Percentiles rank a stretch among this genome's conserved stretches.
These are phyloP conservation scores for Misgurnus mizolepis DNA, from an alignment of 2,113 vertebrate species.

Conservation along the genomic window DNA sequence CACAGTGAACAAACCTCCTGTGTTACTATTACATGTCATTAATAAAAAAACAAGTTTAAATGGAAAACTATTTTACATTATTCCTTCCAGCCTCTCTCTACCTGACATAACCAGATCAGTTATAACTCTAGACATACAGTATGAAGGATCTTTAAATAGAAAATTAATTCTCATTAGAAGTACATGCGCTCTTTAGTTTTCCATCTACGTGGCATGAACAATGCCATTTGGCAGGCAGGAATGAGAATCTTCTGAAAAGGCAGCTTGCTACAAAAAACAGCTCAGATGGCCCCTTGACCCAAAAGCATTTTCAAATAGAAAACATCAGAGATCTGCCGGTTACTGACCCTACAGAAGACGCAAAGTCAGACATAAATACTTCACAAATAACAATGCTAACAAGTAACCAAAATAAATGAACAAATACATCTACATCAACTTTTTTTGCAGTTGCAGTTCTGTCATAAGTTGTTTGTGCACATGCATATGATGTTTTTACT, in stretches of 20 bases:
- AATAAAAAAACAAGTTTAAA: conserved; percentile 7
- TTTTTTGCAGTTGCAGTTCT: no score
- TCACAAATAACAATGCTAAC: conserved; percentile 13
- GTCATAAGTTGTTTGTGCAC: neutral
- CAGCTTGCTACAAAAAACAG: neutral
- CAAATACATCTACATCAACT: neutral
- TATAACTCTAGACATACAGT: no score
- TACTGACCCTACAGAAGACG: neutral
- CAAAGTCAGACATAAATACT: neutral
- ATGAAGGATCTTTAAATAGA: neutral
- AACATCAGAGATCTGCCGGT: neutral
- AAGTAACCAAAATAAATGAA: conserved; percentile 3
- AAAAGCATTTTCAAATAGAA: conserved; percentile 11
- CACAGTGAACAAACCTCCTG: neutral
- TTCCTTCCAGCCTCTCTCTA: neutral
- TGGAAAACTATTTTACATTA: neutral
- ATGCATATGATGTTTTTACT: no score
- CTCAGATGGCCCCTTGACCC: conserved; percentile 9
- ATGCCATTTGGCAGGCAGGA: conserved; percentile 9
- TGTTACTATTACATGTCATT: neutral
- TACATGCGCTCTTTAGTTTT: neutral
- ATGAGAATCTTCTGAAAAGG: conserved; percentile 24
- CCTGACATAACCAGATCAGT: neutral
- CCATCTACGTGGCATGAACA: conserved; percentile 8
- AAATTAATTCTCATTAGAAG: neutral